Base-by-base conservation (phyloP, 2,888 invertebrate genomes). In the Deroplatys truncata region DNA sequence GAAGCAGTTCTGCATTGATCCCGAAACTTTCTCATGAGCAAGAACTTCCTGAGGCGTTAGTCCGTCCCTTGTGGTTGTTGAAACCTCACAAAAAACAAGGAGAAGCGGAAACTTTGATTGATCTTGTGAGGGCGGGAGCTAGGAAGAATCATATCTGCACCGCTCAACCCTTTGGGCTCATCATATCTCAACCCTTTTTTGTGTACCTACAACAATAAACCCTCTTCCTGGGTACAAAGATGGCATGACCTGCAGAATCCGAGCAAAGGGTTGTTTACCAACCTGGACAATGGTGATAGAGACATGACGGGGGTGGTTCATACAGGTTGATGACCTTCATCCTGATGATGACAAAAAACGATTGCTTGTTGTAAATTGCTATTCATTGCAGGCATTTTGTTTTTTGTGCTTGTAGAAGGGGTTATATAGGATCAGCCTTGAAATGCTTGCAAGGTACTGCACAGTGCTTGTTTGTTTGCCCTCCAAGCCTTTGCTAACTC, bases 141-240 rank as follows among this genome's bases (percentile, higher is more conserved):
- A 7, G 25, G 56, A 72, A 72, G 56, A 72, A 72, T 72, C 56
- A 72, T 72, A 72, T 72, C 29, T 28, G 82, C 31, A 82, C 43
- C n/a, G n/a, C 43, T 82, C 83, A 87, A 87, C 87, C 83, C 87
- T 87, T 87, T 87, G n/a, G 83, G n/a, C 25, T 82, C 87, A 83
- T 25, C 56, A 86, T 13, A 35, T 28, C 28, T 85, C 84, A 35
- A 31, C 49, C 86, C 83, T 72, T 72, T 72, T 72, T 72, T 72
- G 56, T 72, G 56, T 25, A 72, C 20, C 35, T 56, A 56, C 56
- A 56, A 56, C 56, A 56, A 56, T 56, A 56, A 72, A 72, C 56
- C 56, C 56, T 72, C 83, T 83, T 87, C 87, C 87, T 87, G 87
- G 29, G 56, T 86, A 86, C 29, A 85, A 85, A 49, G 28, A 25